Base-by-base conservation (phyloP, 2,797 vertebrate species). In the Typhlichthys eigenmanni region DNA sequence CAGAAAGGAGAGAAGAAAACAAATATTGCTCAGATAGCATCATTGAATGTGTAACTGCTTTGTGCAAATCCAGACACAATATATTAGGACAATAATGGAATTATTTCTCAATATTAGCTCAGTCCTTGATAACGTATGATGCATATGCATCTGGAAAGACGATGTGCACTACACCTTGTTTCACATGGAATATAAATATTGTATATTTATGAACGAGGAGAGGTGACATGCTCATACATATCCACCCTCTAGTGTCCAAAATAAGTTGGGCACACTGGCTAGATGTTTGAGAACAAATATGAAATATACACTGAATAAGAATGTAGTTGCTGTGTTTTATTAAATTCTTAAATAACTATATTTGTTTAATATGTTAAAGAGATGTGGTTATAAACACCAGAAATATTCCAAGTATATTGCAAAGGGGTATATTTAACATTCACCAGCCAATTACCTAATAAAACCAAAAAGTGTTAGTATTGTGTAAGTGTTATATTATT, bases 211-310 rank as follows among this genome's bases (percentile, higher is more conserved):
- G 48, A 19, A 43, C 47, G 52, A 47, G 29, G 10, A 51, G 53
- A 38, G 55, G 54, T 61, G 47, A 29, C 24, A 29, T 29, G 24
- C 57, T 55, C 61, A 58, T 19, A 47, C 74, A 70, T 34, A 69
- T 79, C 80, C 66, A 4, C 81, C 86, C 78, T 88, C 92, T 91
- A 81, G 80, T 90, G 91, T 62, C 80, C 47, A 76, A n/a, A 53
- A 48, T 19, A 3, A 72, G 43, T 6, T 1, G 12, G 1, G 48
- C 12, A 24, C 5, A 1, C 34, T 58, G 4, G 16, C 17, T 29
- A 60, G 19, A 19, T 9, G 7, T 43, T 43, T 43, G 7, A 43
- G 38, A 43, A 43, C 7, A 43, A 43, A 43, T 43, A 43, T 10
- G 7, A 43, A 10, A 43, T 43, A 43, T 8, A 10, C 9, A 8